Percentiles rank a stretch among this genome's conserved stretches.
Evolutionary conservation across 2,888 invertebrate species (phyloP).

Genomic region (Allygus modestus): DNA sequence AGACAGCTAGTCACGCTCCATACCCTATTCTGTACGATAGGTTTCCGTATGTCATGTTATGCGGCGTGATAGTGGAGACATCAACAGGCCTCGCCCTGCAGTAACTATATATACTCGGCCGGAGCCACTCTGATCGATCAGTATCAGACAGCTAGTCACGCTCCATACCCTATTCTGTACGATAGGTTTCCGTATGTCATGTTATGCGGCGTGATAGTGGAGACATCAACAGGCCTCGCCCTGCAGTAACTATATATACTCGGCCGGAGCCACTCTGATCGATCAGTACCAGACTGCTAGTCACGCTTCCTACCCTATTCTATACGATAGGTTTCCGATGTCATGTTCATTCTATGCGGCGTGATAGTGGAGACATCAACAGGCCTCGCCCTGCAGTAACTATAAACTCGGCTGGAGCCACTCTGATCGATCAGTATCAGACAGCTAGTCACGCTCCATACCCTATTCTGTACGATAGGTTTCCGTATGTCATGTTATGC

Average conservation of each 20-base stretch:
- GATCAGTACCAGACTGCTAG: background rate
- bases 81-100: background rate
- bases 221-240: background rate
- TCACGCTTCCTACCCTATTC: background rate
- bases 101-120: background rate
- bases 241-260: background rate
- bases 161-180: background rate
- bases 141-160: background rate
- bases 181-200: no score
- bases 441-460: background rate
- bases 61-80: background rate
- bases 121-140: background rate
- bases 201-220: background rate
- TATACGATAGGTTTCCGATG: no score
- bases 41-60: background rate
- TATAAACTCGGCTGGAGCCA: background rate
- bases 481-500: background rate
- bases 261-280: background rate
- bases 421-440: background rate
- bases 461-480: background rate
- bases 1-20: background rate
- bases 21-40: no score
- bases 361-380: background rate
- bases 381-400: slow-evolving; percentile 1
- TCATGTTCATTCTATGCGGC: background rate